Conservation (phyloP, 2,888 invertebrate species). For the Caradrina clavipalpis region DNA sequence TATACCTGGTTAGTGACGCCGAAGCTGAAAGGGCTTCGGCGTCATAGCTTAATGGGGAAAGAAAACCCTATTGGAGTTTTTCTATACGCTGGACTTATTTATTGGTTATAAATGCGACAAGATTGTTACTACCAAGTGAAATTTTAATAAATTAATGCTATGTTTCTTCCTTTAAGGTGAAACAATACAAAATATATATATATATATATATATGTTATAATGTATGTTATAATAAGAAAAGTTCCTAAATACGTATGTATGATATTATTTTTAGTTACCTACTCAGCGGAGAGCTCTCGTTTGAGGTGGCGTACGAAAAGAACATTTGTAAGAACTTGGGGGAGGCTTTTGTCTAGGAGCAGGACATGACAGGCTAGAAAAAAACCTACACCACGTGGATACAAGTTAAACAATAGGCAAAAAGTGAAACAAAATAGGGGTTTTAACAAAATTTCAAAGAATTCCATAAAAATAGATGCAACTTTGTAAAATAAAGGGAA, state of each 20-base stretch:
- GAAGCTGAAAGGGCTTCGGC: conserved; percentile 42
- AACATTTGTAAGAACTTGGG: no score
- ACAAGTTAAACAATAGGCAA: not conserved
- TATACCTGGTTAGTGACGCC: conserved; percentile 32
- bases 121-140: not conserved
- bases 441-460: not conserved
- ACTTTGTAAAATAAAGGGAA: conserved; percentile 26
- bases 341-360: no score
- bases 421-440: not conserved
- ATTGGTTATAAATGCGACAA: not conserved
- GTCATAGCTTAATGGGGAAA: conserved; percentile 20
- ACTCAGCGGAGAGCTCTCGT: no score
- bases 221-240: no score
- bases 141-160: not conserved
- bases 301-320: no score
- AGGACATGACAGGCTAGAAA: no score
- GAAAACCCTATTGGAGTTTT: conserved; percentile 3
- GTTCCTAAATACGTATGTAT: no score
- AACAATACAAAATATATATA: not conserved
- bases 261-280: no score
- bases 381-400: no score
- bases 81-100: conserved; percentile 1
- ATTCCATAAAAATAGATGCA: not conserved
- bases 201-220: no score
- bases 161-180: not conserved